A percentile compares a stretch with the other conserved stretches of the same genome.
These are phyloP conservation scores for Oscheius sp. DNA, from an alignment of 2,888 invertebrate species.

Conservation along the genomic window DNA sequence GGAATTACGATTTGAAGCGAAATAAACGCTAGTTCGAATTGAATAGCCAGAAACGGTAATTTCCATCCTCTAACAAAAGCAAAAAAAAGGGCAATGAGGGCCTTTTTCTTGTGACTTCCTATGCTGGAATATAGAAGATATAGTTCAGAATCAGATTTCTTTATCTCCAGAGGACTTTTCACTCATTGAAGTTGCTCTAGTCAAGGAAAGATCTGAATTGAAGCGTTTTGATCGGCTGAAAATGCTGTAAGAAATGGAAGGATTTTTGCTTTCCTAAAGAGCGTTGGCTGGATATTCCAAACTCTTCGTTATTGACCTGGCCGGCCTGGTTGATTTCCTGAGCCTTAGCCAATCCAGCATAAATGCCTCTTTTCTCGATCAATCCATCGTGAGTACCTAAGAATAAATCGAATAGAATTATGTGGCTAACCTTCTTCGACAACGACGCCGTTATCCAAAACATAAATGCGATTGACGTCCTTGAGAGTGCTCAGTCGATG, in stretches of 20 bases:
- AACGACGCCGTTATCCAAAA: conserved; percentile 42
- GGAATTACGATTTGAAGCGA: neutral
- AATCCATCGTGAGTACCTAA: conserved; percentile 26
- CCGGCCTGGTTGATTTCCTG: conserved; percentile 25
- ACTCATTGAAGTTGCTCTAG: too few relatives aligned
- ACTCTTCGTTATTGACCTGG: conserved; percentile 13
- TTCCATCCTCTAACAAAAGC: neutral
- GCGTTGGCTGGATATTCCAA: neutral
- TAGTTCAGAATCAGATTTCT: too few relatives aligned
- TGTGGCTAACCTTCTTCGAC: neutral
- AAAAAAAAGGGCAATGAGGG: neutral
- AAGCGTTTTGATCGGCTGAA: conserved; percentile 19
- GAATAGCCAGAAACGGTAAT: neutral
- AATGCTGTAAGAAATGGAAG: neutral
- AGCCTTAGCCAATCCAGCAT: conserved; percentile 34
- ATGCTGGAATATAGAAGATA: neutral
- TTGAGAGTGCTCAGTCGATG: conserved; percentile 59
- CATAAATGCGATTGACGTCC: conserved; percentile 45
- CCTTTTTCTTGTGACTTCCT: neutral
- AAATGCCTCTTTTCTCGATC: conserved; percentile 22
- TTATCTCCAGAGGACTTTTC: too few relatives aligned
- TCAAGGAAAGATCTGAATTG: too few relatives aligned
- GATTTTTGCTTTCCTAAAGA: neutral
- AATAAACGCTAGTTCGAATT: neutral
- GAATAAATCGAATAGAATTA: neutral